Conservation (phyloP, 2,888 invertebrate genomes). For the Drosophila meridionalis region DNA sequence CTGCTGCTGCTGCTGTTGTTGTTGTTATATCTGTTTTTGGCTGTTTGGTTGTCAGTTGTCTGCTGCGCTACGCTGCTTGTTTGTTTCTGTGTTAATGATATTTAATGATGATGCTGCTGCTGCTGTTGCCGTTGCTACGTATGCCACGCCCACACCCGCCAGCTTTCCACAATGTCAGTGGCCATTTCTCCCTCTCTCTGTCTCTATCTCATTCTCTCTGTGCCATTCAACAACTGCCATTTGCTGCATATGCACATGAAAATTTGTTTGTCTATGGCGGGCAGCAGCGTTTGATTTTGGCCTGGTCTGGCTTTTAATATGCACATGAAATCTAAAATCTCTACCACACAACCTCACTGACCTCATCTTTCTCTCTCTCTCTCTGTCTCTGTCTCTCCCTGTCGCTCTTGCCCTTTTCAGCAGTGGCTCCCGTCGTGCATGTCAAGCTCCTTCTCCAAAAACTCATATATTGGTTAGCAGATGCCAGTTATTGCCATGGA, state of each 20-base stretch:
- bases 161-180: background rate
- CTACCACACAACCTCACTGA: slow-evolving; percentile 12
- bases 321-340: slow-evolving; percentile 67
- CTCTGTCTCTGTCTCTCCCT: background rate
- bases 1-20: slow-evolving; percentile 21
- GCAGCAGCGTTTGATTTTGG: slow-evolving; percentile 67
- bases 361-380: background rate
- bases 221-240: slow-evolving; percentile 49
- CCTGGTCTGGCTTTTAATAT: slow-evolving; percentile 68
- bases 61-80: slow-evolving; percentile 59
- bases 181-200: background rate
- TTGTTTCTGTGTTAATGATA: slow-evolving; percentile 80
- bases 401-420: background rate
- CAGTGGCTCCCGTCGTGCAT: slow-evolving; percentile 5
- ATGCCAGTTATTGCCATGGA: slow-evolving; percentile 75
- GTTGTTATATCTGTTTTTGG: slow-evolving; percentile 49
- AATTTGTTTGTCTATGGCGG: slow-evolving; percentile 74
- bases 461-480: slow-evolving; percentile 64
- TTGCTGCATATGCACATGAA: slow-evolving; percentile 67
- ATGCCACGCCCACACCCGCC: slow-evolving; percentile 24
- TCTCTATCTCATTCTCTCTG: background rate
- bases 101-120: slow-evolving; percentile 74
- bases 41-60: slow-evolving; percentile 53
- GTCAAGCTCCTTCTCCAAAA: slow-evolving; percentile 32
- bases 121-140: slow-evolving; percentile 40